A percentile compares a stretch with the other conserved stretches of the same genome.
phyloP scores from a whole-genome alignment of 2,797 vertebrate genomes.

The Sphaeramia orbicularis region DNA sequence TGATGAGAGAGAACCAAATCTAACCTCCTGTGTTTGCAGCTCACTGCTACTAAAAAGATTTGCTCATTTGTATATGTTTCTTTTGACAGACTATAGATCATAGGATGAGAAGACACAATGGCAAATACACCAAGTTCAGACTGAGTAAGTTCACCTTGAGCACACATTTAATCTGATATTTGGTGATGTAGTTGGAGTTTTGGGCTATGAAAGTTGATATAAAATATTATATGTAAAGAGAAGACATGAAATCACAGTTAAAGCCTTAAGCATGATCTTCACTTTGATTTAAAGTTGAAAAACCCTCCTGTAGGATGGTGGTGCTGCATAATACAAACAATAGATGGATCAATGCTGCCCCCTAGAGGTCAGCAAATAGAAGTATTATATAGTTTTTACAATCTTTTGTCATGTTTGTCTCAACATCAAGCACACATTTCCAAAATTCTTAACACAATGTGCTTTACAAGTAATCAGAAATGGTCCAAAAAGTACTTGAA shows the following conservation, averaged over 20 bases:
- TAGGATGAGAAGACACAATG: background rate
- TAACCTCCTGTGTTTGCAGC: slow-evolving; percentile 1
- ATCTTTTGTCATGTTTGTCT: too few relatives aligned
- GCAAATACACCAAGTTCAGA: slow-evolving; percentile 1
- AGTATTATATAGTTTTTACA: background rate
- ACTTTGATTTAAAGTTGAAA: slow-evolving; percentile 1
- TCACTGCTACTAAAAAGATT: background rate
- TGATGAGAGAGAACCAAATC: slow-evolving; percentile 19
- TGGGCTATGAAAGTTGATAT: background rate
- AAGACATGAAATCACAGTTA: background rate
- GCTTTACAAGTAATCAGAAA: too few relatives aligned
- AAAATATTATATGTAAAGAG: background rate
- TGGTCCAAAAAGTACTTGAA: too few relatives aligned
- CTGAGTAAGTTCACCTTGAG: background rate
- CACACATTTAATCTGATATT: background rate
- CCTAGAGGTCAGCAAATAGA: slow-evolving; percentile 40
- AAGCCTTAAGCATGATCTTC: too few relatives aligned
- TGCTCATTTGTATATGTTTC: background rate
- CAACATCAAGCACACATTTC: too few relatives aligned
- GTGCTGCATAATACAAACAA: background rate
- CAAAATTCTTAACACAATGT: too few relatives aligned
- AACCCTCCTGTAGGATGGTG: slow-evolving; percentile 6
- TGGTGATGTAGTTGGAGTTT: background rate
- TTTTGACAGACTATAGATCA: slow-evolving; percentile 6
- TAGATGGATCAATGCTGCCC: slow-evolving; percentile 41